phyloP scores from a whole-genome alignment of 2,113 vertebrate species.

The Candoia aspera region DNA sequence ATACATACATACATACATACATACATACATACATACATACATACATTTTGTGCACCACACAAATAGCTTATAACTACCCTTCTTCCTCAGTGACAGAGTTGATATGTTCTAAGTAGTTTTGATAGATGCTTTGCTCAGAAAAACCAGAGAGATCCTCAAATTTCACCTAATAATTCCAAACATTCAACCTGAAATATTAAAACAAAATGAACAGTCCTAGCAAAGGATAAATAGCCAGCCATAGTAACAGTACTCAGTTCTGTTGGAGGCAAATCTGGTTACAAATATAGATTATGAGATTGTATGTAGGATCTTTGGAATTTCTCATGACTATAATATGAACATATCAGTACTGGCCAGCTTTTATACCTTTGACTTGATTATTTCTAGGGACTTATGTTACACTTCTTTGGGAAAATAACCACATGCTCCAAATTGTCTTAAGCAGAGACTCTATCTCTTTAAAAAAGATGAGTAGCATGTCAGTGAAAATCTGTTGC shows the following conservation, averaged over 20 bases:
- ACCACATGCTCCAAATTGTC: conserved; percentile 65
- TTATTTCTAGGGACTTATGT: conserved; percentile 25
- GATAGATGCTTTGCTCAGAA: neutral
- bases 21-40: neutral
- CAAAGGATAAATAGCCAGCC: neutral
- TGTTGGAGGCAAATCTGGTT: neutral
- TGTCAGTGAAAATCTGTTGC: conserved; percentile 74
- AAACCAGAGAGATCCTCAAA: neutral
- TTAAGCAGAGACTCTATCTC: conserved; percentile 72
- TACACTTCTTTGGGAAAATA: conserved; percentile 26
- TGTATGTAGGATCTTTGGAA: neutral
- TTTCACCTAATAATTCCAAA: neutral
- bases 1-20: too few species aligned
- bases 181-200: too few species aligned
- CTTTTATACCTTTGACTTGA: conserved; percentile 32
- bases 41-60: neutral
- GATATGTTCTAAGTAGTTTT: neutral
- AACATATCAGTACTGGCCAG: neutral
- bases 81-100: neutral
- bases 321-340: neutral
- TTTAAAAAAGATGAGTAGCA: conserved; percentile 69
- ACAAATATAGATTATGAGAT: neutral
- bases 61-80: too few species aligned
- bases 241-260: neutral
- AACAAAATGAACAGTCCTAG: too few species aligned